Evolutionary conservation across 2,888 invertebrate genomes (phyloP).

Genomic region (Acrobasis repandana): DNA sequence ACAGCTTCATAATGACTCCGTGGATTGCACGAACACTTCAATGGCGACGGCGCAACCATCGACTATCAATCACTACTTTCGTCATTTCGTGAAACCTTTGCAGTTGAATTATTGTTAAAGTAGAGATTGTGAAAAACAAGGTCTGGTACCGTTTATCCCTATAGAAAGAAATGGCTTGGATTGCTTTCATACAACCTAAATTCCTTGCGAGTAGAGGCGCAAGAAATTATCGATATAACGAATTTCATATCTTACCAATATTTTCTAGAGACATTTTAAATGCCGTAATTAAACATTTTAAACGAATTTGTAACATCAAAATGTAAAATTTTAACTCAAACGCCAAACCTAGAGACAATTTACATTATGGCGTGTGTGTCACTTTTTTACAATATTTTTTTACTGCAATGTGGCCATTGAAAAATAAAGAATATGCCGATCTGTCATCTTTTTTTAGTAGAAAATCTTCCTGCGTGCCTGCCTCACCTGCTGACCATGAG

Average conservation of each 20-base stretch:
- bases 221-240: slow-evolving; percentile 38
- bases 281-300: slow-evolving; percentile 62
- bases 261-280: slow-evolving; percentile 74
- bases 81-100: slow-evolving; percentile 31
- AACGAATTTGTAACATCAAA: slow-evolving; percentile 64
- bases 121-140: slow-evolving; percentile 45
- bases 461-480: too few species aligned
- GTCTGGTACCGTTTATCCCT: slow-evolving; percentile 54
- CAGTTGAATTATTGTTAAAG: slow-evolving; percentile 31
- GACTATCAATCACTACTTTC: slow-evolving; percentile 47
- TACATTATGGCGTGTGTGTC: slow-evolving; percentile 84
- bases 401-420: slow-evolving; percentile 37
- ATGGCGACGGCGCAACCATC: slow-evolving; percentile 68
- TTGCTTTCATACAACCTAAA: slow-evolving; percentile 75
- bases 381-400: slow-evolving; percentile 73
- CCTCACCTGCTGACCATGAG: too few species aligned
- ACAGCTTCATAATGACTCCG: slow-evolving; percentile 61
- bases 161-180: slow-evolving; percentile 78
- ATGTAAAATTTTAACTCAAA: slow-evolving; percentile 73
- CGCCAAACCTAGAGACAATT: slow-evolving; percentile 80
- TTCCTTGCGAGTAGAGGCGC: slow-evolving; percentile 50
- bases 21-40: slow-evolving; percentile 64
- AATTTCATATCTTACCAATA: slow-evolving; percentile 68
- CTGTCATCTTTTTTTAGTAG: too few species aligned
- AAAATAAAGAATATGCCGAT: too few species aligned